Percentiles rank a stretch among this genome's conserved stretches.
Conservation (phyloP, 2,113 vertebrate genomes). For the Thermophis baileyi region DNA sequence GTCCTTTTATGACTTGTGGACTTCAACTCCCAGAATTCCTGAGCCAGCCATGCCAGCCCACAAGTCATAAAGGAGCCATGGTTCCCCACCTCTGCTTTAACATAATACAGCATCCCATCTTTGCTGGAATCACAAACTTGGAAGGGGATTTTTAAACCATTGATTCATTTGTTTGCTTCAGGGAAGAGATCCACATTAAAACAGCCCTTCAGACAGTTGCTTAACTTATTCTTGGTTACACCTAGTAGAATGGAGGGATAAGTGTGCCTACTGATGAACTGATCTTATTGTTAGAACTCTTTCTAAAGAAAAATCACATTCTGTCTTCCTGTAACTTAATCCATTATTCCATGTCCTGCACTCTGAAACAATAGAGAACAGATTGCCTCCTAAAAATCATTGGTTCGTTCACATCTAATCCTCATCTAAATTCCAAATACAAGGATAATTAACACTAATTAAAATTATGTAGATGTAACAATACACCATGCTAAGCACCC, state of each 20-base stretch:
- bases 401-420: not conserved
- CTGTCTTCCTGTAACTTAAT: not conserved
- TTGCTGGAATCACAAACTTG: not conserved
- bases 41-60: not conserved
- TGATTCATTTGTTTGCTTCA: not conserved
- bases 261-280: not conserved
- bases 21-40: not conserved
- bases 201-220: not conserved
- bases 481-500: not conserved
- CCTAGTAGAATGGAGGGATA: not conserved
- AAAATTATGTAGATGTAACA: not conserved
- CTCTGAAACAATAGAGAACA: not conserved
- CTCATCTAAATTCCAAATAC: not conserved
- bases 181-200: not conserved
- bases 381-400: not conserved
- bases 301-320: not conserved
- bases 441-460: not conserved
- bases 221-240: not conserved
- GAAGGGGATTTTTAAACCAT: not conserved
- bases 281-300: not conserved
- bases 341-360: not conserved
- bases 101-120: not conserved
- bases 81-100: not conserved
- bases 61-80: not conserved
- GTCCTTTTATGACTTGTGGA: not conserved